Evolutionary conservation across 2,113 vertebrate species (phyloP).

Genomic region (Galemys pyrenaicus): DNA sequence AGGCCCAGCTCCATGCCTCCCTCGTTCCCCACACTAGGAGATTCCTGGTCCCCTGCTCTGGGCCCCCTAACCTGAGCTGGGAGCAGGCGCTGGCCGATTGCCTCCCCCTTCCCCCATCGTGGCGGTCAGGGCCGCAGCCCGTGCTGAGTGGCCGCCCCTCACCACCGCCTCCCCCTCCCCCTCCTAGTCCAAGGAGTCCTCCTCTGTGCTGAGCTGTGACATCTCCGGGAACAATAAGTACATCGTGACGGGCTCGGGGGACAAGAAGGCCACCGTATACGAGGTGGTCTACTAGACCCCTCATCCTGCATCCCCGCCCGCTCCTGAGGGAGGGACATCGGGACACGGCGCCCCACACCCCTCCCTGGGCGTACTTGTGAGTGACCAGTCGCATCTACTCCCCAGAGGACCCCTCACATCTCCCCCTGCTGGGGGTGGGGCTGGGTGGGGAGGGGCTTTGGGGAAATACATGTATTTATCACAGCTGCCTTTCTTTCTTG

Average conservation of each 20-base stretch:
- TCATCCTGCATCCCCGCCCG: conserved; percentile 1
- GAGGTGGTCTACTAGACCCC: conserved; percentile 96
- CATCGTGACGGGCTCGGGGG: conserved; percentile 97
- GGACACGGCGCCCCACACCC: background rate
- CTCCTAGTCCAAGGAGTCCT: conserved; percentile 95
- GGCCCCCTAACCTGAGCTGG: background rate
- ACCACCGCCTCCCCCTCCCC: fast-evolving
- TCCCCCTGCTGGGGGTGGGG: background rate
- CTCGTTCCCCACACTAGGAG: background rate
- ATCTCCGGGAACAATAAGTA: conserved; percentile 97
- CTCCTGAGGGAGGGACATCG: background rate
- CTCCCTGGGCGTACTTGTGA: fast-evolving
- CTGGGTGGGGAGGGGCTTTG: background rate
- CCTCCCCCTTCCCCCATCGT: background rate
- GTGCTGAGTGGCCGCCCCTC: no score
- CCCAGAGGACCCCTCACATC: background rate
- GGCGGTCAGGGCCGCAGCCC: no score
- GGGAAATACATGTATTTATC: conserved; percentile 66
- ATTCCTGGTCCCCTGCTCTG: background rate
- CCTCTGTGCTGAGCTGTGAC: conserved; percentile 97
- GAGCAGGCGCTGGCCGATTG: fast-evolving
- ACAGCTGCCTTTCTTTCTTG: background rate
- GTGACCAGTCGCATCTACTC: fast-evolving
- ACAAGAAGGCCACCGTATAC: conserved; percentile 98
- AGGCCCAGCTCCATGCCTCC: no score